These are phyloP conservation scores for Dryobates pubescens DNA, from an alignment of 2,797 vertebrate genomes.

Conservation along the genomic window DNA sequence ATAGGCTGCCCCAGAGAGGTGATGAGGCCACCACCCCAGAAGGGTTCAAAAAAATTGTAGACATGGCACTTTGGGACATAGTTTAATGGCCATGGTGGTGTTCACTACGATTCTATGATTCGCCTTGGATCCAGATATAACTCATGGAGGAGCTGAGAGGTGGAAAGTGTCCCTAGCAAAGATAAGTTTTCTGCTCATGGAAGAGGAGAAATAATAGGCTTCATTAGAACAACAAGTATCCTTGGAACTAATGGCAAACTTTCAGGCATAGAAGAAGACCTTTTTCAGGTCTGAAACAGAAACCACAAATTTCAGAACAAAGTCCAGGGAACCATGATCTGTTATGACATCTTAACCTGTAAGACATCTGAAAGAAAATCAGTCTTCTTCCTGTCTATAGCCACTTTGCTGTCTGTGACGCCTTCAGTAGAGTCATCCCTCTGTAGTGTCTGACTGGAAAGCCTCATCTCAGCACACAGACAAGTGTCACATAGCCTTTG, in stretches of 20 bases:
- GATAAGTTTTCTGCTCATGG: not conserved
- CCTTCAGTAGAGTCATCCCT: not conserved
- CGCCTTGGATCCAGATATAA: not conserved
- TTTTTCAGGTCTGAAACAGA: not conserved
- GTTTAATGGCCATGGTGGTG: too few species aligned
- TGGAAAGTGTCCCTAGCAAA: not conserved
- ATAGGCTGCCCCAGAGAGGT: too few species aligned
- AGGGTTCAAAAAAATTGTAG: too few species aligned
- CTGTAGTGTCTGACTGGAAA: not conserved
- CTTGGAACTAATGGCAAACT: not conserved
- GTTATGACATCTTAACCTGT: not conserved
- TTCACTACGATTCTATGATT: not conserved
- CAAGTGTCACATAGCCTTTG: not conserved
- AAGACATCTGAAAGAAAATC: not conserved
- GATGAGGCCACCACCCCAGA: too few species aligned
- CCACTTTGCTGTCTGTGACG: not conserved
- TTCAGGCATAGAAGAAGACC: not conserved
- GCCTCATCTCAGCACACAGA: not conserved
- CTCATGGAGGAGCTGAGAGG: not conserved
- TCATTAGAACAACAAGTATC: not conserved
- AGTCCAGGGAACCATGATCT: not conserved
- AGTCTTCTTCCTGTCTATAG: not conserved
- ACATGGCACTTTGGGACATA: too few species aligned
- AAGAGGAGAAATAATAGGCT: not conserved
- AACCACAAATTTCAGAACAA: not conserved